A percentile compares a stretch with the other conserved stretches of the same genome.
These are phyloP conservation scores for Orthonevra nobilis DNA, from an alignment of 2,888 invertebrate species.

Conservation along the genomic window DNA sequence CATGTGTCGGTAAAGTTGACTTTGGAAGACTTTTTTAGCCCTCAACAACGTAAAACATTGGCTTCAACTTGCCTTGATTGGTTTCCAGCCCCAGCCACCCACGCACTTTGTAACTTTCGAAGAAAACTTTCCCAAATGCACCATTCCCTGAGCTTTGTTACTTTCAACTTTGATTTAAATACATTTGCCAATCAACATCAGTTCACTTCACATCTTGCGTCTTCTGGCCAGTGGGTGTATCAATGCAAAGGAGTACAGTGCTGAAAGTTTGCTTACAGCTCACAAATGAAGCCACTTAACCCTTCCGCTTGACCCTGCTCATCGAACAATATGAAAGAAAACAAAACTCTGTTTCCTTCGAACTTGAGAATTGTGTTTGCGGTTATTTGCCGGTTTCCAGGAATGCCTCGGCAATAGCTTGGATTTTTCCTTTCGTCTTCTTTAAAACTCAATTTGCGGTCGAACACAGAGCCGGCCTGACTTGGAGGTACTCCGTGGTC, in stretches of 20 bases:
- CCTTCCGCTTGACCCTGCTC: constrained; percentile 48
- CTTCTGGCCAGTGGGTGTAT: constrained; percentile 3
- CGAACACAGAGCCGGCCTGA: constrained; percentile 36
- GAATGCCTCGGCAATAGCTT: not conserved
- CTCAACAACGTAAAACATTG: constrained; percentile 33
- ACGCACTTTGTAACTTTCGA: constrained; percentile 18
- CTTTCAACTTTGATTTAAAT: too few relatives aligned
- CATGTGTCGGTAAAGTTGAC: constrained; percentile 43
- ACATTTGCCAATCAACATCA: constrained; percentile 47
- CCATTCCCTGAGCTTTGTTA: too few relatives aligned
- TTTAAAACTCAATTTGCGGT: constrained; percentile 60
- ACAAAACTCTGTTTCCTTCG: constrained; percentile 39
- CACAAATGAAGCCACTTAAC: constrained; percentile 61
- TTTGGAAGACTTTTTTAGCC: constrained; percentile 33
- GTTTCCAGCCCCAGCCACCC: not conserved
- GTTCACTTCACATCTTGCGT: constrained; percentile 11
- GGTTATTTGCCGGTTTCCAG: constrained; percentile 10
- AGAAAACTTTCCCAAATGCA: constrained; percentile 32
- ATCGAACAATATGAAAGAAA: constrained; percentile 26
- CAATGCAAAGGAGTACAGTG: constrained; percentile 1
- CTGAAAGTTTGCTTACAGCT: constrained; percentile 41
- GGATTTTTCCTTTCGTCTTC: constrained; percentile 17
- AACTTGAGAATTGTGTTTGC: constrained; percentile 22
- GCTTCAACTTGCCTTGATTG: constrained; percentile 25
- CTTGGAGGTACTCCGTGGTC: constrained; percentile 43